phyloP scores from a whole-genome alignment of 2,113 vertebrate genomes.

The Dolichallabes microphthalmus region DNA sequence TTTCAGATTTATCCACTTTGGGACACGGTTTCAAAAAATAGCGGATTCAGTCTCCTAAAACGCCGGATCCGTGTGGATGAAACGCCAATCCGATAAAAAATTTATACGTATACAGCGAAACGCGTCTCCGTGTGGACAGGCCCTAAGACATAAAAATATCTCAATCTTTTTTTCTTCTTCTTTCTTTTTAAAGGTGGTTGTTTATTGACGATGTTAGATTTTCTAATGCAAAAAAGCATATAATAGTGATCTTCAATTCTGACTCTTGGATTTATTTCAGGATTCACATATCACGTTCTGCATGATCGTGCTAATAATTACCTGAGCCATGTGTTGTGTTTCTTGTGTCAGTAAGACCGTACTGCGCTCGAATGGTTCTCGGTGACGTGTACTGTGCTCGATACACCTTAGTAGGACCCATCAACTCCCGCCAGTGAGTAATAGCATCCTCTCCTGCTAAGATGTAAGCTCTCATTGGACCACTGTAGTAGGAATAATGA shows the following conservation, averaged over 20 bases:
- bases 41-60: too few relatives aligned
- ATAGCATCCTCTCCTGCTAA: slow-evolving; percentile 86
- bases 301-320: slow-evolving; percentile 50
- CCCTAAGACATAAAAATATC: too few relatives aligned
- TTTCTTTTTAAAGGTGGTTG: background rate
- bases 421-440: slow-evolving; percentile 82
- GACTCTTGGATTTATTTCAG: background rate
- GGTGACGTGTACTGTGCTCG: slow-evolving; percentile 79
- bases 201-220: background rate
- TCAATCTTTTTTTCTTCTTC: background rate
- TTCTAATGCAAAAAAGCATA: background rate
- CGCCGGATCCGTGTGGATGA: too few relatives aligned
- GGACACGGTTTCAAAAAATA: too few relatives aligned
- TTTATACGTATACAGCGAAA: too few relatives aligned
- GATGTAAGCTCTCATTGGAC: slow-evolving; percentile 91
- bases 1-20: too few relatives aligned
- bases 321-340: slow-evolving; percentile 95
- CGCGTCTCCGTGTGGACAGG: too few relatives aligned
- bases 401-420: slow-evolving; percentile 96
- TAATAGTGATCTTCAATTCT: background rate
- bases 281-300: background rate
- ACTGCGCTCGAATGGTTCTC: slow-evolving; percentile 79
- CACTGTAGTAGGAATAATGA: slow-evolving; percentile 68
- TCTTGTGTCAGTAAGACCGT: slow-evolving; percentile 92
- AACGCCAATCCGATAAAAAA: too few relatives aligned